Evolutionary conservation across 2,888 invertebrate genomes (phyloP).

Genomic region (Schizaphis graminum): DNA sequence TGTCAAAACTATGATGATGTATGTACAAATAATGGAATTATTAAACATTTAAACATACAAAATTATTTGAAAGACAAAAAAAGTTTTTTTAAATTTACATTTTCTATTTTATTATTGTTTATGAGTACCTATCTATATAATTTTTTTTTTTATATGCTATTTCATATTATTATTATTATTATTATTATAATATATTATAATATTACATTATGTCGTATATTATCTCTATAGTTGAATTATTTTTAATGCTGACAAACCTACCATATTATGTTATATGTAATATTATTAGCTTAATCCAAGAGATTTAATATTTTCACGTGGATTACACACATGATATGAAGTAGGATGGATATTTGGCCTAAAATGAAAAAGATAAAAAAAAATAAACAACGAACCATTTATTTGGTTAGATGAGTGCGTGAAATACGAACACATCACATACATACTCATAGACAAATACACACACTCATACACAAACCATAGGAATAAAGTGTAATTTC

Average conservation of each 20-base stretch:
- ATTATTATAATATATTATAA: no score
- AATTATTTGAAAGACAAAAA: neutral
- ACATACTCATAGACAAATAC: neutral
- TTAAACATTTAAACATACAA: neutral
- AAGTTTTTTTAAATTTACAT: neutral
- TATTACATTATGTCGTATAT: neutral
- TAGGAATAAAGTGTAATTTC: neutral
- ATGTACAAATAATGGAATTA: neutral
- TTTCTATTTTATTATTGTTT: neutral
- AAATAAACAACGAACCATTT: neutral
- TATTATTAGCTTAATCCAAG: neutral
- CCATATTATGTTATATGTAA: neutral
- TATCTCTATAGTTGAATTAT: neutral
- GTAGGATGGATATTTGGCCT: neutral
- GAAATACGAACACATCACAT: neutral
- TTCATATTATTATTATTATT: no score
- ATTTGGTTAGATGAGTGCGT: neutral
- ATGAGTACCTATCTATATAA: neutral
- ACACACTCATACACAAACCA: neutral
- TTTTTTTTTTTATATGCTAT: neutral
- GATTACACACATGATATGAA: neutral
- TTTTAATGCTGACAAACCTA: neutral
- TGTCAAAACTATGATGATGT: neutral
- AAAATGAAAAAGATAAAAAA: neutral
- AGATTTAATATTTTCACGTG: neutral